Base-by-base conservation (phyloP, 2,888 invertebrate genomes). In the Drosophila austrosaltans region DNA sequence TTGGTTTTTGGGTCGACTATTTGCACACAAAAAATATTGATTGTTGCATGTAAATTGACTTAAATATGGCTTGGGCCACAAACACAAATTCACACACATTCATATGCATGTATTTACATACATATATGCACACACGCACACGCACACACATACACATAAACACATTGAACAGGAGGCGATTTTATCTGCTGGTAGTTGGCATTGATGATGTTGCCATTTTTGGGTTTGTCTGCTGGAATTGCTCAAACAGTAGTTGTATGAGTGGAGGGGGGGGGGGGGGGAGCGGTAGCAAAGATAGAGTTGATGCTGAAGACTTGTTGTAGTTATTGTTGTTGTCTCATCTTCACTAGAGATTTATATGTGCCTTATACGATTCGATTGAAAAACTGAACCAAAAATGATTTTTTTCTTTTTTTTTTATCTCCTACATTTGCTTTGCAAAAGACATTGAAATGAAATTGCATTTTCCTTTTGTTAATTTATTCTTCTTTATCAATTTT, bases 1-100 rank as follows among this genome's bases (percentile, higher is more conserved):
- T 3, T 22, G 53, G 48, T 48, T 48, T 57, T 57, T 57, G 77
- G 77, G 78, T 78, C 67, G 71, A 74, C 81, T 81, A 78, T 78
- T 78, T 78, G 81, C 78, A 72, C 79, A 81, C 79, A 81, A 71
- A 71, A 82, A 81, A 82, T 82, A 81, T 81, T 81, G 81, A 81
- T 81, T 82, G 78, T 80, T 80, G 80, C 81, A 81, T 81, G 80
- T 80, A 81, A 81, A 81, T 82, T 81, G 81, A 74, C 81, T 81
- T 82, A 81, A 81, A 78, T 78, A 81, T 78, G 81, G 78, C 75
- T 36, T 44, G 67, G 53, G 63, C 25, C 62, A 42, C 72, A 64
- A 61, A 48, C 59, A 66, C 58, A 44, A 28, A 28, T 28, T 28
- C 28, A 28, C 28, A 30, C n/a, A 25, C 25, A 56, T 36, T 36